Percentiles rank a stretch among this genome's conserved stretches.
Conservation (phyloP, 2,797 vertebrate genomes). For the Chlorospingus flavigularis region DNA sequence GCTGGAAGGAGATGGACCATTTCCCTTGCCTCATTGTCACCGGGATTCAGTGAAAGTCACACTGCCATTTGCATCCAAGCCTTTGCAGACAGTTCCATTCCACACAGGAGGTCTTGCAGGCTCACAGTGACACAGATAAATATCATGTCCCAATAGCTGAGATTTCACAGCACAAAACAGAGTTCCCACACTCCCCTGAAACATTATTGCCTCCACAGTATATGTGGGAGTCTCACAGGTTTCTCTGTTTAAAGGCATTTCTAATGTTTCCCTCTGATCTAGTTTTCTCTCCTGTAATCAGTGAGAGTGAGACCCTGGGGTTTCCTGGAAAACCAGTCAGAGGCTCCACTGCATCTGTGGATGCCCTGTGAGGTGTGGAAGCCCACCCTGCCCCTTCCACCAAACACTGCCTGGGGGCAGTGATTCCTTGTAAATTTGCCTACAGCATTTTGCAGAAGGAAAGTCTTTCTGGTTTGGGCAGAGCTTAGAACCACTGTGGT, state of each 20-base stretch:
- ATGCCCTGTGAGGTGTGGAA: neutral
- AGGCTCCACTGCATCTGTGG: neutral
- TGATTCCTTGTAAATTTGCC: neutral
- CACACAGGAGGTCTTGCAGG: neutral
- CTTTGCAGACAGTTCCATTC: neutral
- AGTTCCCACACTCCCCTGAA: rapidly evolving
- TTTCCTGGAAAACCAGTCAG: neutral
- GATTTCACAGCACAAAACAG: neutral
- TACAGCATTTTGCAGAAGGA: neutral
- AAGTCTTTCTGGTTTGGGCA: neutral
- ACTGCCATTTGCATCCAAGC: neutral
- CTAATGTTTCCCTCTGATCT: neutral
- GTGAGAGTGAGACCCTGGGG: neutral
- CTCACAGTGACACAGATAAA: neutral
- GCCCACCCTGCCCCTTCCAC: neutral
- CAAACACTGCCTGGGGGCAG: rapidly evolving
- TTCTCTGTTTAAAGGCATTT: neutral
- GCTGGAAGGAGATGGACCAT: neutral
- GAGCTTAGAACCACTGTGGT: neutral
- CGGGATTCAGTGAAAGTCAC: neutral
- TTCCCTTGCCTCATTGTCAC: neutral
- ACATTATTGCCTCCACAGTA: neutral
- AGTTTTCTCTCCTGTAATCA: neutral
- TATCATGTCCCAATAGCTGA: neutral
- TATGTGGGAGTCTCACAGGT: neutral